Evolutionary conservation across 2,797 vertebrate species (phyloP).

Genomic region (Macropodus opercularis): DNA sequence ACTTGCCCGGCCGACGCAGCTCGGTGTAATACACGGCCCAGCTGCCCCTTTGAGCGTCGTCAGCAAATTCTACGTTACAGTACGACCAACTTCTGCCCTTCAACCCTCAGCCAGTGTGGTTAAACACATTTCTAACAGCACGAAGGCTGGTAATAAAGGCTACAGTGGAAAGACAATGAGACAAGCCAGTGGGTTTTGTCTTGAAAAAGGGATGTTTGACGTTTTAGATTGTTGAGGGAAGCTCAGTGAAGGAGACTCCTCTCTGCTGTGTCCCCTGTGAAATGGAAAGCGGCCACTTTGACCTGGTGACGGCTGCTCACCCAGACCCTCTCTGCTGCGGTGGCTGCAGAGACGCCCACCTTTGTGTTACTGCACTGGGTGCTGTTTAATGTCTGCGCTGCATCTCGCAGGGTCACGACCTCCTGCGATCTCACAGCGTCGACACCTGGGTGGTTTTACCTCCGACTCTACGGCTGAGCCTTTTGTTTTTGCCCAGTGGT

Average conservation of each 20-base stretch:
- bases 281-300: conserved; percentile 46
- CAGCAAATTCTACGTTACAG: conserved; percentile 47
- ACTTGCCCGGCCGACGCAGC: conserved; percentile 55
- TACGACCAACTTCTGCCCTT: conserved; percentile 44
- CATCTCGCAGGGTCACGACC: conserved; percentile 31
- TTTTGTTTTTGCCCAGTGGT: background rate
- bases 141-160: conserved; percentile 4
- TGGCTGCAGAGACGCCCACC: conserved; percentile 13
- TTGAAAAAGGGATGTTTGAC: background rate
- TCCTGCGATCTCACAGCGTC: conserved; percentile 28
- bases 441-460: conserved; percentile 35
- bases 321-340: conserved; percentile 20
- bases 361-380: conserved; percentile 31
- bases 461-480: conserved; percentile 10
- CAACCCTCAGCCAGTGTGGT: conserved; percentile 32
- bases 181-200: conserved; percentile 2
- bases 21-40: conserved; percentile 41
- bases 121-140: conserved; percentile 48
- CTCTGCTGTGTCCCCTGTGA: conserved; percentile 11
- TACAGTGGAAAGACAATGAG: conserved; percentile 16
- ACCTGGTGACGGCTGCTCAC: conserved; percentile 36
- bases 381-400: conserved; percentile 28
- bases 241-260: too few species aligned
- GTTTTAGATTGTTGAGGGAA: too few species aligned
- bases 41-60: conserved; percentile 51